Evolutionary conservation across 2,797 vertebrate genomes (phyloP).

Genomic region (Anomalospiza imberbis): DNA sequence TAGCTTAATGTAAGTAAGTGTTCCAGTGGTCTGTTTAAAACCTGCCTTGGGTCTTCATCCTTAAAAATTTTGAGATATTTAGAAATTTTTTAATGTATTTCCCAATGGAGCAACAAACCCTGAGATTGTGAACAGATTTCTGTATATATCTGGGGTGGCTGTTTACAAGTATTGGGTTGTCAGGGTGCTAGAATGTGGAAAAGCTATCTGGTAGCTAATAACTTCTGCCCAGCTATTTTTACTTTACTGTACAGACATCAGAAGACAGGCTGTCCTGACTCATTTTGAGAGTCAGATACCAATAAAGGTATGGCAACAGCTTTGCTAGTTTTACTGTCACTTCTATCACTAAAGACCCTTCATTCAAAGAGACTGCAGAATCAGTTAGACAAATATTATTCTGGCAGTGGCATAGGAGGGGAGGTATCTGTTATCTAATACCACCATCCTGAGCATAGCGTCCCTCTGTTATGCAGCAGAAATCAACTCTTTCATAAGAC

Average conservation of each 20-base stretch:
- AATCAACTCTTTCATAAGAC: background rate
- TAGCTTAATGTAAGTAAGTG: background rate
- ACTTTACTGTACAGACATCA: background rate
- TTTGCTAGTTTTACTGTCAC: background rate
- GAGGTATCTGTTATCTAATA: background rate
- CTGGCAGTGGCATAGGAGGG: background rate
- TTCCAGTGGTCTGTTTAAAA: background rate
- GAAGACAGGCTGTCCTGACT: background rate
- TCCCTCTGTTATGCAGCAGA: background rate
- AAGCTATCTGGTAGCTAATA: background rate
- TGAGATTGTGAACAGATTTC: background rate
- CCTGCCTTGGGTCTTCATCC: background rate
- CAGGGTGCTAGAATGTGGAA: background rate
- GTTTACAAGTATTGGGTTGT: background rate
- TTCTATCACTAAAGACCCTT: background rate
- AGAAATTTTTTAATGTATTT: background rate
- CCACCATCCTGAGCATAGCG: background rate
- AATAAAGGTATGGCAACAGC: background rate
- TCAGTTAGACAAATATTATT: background rate
- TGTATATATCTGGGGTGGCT: background rate
- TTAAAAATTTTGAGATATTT: background rate
- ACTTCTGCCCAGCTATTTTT: background rate
- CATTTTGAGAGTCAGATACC: background rate
- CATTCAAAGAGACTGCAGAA: background rate
- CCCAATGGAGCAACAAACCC: background rate